Evolutionary conservation across 2,797 vertebrate species (phyloP), one percentile per base, ranked within the genome.

Genomic region (Craterocephalus amniculus): DNA sequence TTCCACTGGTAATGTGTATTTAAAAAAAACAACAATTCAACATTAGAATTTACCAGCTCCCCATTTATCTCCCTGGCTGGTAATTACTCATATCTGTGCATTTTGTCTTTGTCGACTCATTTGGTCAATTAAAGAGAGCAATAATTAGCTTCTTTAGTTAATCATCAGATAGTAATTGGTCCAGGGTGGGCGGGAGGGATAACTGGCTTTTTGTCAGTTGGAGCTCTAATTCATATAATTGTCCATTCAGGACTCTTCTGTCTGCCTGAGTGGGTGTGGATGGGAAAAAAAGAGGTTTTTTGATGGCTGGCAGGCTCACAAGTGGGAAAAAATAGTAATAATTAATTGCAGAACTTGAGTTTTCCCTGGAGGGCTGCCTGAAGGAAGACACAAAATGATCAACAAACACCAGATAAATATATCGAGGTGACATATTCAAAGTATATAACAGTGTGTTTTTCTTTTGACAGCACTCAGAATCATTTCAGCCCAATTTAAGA

Each of bases 141-240:
- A 90, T 90, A 88, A 93, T 94, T 81, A 93, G 85, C 88, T 89
- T 87, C 85, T 90, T 79, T 71, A 79, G 85, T 79, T 91, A 93
- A 94, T 94, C 87, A 49, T 61, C 67, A 70, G 74, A 78, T 90
- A 89, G 88, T 88, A 90, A 86, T 72, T 81, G 26, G 22, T 63
- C 74, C 40, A 58, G 70, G 74, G 18, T 43, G 40, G 40, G 40
- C 40, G 52, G 86, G 79, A 36, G 74, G 67, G 80, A 83, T 79
- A 82, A 79, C 77, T 80, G 78, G 87, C 91, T 93, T 94, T 94
- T 94, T 93, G 91, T 93, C 91, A 92, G 91, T 89, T 91, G 82
- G 80, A 88, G 79, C 83, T 87, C 48, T 90, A 81, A 92, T 92
- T 92, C 92, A 81, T 91, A 90, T 93, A 93, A 92, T 91, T 90